phyloP scores from a whole-genome alignment of 1,140 invertebrate genomes.

The Oryzaephilus surinamensis region DNA sequence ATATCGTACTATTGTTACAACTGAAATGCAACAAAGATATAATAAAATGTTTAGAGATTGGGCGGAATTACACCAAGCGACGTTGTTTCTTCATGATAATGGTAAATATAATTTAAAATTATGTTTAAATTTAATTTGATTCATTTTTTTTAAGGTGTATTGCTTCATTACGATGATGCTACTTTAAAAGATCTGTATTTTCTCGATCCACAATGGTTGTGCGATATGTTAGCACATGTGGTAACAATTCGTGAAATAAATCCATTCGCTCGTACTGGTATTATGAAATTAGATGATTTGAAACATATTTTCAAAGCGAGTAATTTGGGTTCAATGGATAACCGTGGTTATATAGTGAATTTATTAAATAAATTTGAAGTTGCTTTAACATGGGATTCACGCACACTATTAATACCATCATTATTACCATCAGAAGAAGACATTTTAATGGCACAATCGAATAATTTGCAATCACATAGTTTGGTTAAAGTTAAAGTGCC shows the following conservation, averaged over 20 bases:
- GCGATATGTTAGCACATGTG: constrained; percentile 93
- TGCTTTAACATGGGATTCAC: constrained; percentile 90
- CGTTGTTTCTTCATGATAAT: constrained; percentile 95
- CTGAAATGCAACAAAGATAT: constrained; percentile 54
- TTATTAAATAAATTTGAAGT: constrained; percentile 96
- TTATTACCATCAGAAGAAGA: constrained; percentile 76
- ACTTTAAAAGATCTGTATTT: constrained; percentile 86
- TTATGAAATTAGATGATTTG: constrained; percentile 93
- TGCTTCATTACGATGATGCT: constrained; percentile 97
- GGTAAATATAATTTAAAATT: constrained; percentile 42
- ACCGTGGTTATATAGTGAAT: constrained; percentile 75
- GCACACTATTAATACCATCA: constrained; percentile 85
- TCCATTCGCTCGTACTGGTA: constrained; percentile 82
- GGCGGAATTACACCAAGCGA: constrained; percentile 88
- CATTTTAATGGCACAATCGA: constrained; percentile 36
- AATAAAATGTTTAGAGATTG: constrained; percentile 72
- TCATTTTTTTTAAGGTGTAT: constrained; percentile 52
- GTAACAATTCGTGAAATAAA: constrained; percentile 94
- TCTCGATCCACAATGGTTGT: constrained; percentile 96
- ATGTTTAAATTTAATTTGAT: background rate
- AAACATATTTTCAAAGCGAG: constrained; percentile 80
- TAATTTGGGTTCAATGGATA: constrained; percentile 47
- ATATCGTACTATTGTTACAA: constrained; percentile 62
- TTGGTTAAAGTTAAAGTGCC: constrained; percentile 50
- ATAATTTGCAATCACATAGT: constrained; percentile 28